These are phyloP conservation scores for Macropus fuliginosus DNA, from an alignment of 2,797 vertebrate genomes.

Conservation along the genomic window DNA sequence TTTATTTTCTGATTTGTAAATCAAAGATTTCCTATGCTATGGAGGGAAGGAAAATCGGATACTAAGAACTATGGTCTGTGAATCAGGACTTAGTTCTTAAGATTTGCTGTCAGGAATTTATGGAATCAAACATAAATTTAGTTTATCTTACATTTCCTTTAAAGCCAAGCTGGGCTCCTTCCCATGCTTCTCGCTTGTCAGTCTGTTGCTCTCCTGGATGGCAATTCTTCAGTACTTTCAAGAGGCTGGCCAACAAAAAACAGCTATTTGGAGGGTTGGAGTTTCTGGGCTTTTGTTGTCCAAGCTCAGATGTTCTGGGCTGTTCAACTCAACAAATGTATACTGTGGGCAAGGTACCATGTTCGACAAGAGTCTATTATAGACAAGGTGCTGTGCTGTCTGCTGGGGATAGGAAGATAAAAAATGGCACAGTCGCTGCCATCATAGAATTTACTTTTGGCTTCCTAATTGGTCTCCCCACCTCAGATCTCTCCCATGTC, in stretches of 20 bases:
- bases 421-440: not conserved
- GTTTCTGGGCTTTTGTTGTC: not conserved
- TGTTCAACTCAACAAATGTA: not conserved
- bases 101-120: constrained; percentile 45
- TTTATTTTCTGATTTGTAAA: constrained; percentile 63
- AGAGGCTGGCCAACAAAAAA: constrained; percentile 63
- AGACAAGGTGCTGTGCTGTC: not conserved
- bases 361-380: not conserved
- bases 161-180: not conserved
- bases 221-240: not conserved
- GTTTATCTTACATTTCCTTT: constrained; percentile 19
- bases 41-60: constrained; percentile 25
- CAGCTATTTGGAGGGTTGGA: not conserved
- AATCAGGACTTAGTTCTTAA: constrained; percentile 43
- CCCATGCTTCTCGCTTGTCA: not conserved
- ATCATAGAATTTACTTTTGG: not conserved
- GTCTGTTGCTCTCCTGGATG: not conserved
- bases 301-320: not conserved
- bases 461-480: not conserved
- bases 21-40: constrained; percentile 49
- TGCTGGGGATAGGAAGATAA: not conserved
- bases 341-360: no score
- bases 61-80: constrained; percentile 1
- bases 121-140: constrained; percentile 15
- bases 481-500: not conserved